Percentiles rank a stretch among this genome's conserved stretches.
phyloP scores from a whole-genome alignment of 2,113 vertebrate genomes.

The Caretta caretta region DNA sequence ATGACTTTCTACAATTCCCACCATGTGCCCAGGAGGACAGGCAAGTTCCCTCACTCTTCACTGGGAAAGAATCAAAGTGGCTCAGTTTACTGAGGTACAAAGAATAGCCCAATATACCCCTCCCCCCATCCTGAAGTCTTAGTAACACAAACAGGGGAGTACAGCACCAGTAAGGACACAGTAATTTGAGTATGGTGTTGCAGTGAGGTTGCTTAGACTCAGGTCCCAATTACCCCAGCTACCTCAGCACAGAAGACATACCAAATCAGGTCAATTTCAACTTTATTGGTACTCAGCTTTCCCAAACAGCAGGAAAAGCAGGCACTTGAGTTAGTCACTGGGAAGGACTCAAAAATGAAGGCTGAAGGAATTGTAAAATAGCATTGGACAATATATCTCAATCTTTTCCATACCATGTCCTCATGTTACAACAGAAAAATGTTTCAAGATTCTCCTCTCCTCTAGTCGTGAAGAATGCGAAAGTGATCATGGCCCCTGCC shows the following conservation, averaged over 20 bases:
- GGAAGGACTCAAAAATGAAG: not conserved
- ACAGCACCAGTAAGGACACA: not conserved
- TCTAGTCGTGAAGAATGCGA: not conserved
- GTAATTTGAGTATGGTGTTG: constrained; percentile 12
- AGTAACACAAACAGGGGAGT: not conserved
- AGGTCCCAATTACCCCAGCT: constrained; percentile 16
- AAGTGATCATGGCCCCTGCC: not conserved
- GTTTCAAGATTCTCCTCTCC: not conserved
- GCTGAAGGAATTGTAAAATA: not conserved
- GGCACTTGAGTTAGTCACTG: not conserved
- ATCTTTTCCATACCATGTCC: not conserved
- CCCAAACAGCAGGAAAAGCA: not conserved
- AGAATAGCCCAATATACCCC: not conserved
- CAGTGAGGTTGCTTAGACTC: not conserved
- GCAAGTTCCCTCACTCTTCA: not conserved
- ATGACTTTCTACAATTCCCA: not conserved
- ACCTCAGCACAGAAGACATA: constrained; percentile 4
- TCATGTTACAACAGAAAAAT: not conserved
- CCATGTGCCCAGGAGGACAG: not conserved
- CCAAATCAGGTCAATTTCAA: not conserved
- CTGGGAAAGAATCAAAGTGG: not conserved
- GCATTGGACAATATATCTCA: not conserved
- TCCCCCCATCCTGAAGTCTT: not conserved
- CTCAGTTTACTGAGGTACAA: not conserved
- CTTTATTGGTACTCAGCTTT: not conserved